These are phyloP conservation scores for Trachurus trachurus DNA, from an alignment of 2,797 vertebrate genomes.

Conservation along the genomic window DNA sequence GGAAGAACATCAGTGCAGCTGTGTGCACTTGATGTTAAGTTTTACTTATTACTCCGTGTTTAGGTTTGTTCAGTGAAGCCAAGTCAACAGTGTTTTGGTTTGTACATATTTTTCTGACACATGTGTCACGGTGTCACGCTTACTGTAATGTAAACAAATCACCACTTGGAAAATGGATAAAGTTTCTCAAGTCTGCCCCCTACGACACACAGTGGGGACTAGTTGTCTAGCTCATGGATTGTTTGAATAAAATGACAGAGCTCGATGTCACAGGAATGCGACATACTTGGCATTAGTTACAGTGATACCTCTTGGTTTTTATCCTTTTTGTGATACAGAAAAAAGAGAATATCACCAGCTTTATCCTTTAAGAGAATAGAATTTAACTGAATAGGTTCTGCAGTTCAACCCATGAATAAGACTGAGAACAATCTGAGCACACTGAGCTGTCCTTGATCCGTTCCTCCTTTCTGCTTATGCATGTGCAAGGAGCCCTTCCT, in stretches of 20 bases:
- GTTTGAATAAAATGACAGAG: no score
- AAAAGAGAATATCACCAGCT: not conserved
- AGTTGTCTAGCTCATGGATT: not conserved
- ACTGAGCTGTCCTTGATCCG: conserved; percentile 24
- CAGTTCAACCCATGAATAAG: conserved; percentile 5
- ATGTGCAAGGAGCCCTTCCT: conserved; percentile 30
- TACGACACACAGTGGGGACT: not conserved
- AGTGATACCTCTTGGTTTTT: not conserved
- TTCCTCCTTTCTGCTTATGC: conserved; percentile 26
- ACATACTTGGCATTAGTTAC: no score
- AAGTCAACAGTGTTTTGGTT: no score
- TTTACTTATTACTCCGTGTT: no score
- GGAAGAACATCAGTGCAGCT: no score
- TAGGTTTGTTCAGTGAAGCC: no score
- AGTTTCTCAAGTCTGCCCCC: no score
- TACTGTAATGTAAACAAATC: no score
- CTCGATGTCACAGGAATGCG: not conserved
- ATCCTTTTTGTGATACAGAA: not conserved
- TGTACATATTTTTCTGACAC: no score
- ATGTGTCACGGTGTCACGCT: no score
- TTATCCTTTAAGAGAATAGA: not conserved
- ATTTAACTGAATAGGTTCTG: not conserved
- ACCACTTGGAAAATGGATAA: no score
- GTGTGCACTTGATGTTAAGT: no score
- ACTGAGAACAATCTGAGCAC: conserved; percentile 8